These are phyloP conservation scores for Poecilia wingei DNA, from an alignment of 2,797 vertebrate species.

Conservation along the genomic window DNA sequence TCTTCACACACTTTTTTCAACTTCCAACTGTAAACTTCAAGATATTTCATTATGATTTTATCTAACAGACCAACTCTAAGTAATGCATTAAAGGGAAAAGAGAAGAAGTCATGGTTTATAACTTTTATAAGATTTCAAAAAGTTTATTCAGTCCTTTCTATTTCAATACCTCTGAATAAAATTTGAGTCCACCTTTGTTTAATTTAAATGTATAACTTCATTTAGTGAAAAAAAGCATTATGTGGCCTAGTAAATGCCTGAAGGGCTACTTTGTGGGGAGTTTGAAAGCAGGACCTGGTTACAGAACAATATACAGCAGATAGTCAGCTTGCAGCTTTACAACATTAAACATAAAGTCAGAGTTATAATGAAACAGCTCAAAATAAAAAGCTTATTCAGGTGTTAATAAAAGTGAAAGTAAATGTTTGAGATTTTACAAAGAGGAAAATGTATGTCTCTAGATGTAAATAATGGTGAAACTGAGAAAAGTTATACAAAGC, in stretches of 20 bases:
- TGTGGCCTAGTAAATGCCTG: not conserved
- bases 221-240: not conserved
- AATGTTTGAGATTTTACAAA: not conserved
- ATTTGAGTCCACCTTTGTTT: not conserved
- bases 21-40: not conserved
- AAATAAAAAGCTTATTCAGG: not conserved
- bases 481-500: not conserved
- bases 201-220: not conserved
- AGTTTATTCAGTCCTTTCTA: not conserved
- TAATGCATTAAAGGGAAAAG: not conserved
- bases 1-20: not conserved
- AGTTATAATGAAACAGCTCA: not conserved
- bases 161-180: not conserved
- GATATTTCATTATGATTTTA: not conserved
- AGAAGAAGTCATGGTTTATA: not conserved
- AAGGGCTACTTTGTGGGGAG: not conserved
- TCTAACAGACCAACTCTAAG: not conserved
- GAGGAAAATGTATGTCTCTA: not conserved
- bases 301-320: not conserved
- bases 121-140: not conserved
- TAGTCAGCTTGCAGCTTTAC: too few relatives aligned
- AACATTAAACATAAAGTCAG: not conserved
- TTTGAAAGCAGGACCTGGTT: not conserved
- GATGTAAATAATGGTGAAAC: not conserved
- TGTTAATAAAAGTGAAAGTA: not conserved